Conservation (phyloP, 1,140 invertebrate species). For the Glossosoma conforme region DNA sequence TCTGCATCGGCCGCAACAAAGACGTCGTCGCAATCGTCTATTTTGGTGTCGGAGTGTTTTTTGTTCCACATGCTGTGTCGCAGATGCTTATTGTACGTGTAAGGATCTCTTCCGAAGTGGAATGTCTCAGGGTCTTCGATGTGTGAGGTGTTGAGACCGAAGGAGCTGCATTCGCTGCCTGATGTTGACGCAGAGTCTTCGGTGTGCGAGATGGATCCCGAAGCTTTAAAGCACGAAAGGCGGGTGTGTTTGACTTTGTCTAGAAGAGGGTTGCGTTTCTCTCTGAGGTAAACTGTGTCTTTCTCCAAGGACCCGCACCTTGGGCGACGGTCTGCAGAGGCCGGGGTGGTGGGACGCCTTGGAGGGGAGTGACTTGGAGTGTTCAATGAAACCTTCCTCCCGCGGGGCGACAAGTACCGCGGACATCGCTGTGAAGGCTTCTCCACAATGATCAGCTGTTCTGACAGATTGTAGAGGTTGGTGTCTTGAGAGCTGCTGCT, state of each 20-base stretch:
- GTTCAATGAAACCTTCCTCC: conserved; percentile 44
- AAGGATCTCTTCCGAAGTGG: conserved; percentile 38
- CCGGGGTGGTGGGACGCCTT: conserved; percentile 38
- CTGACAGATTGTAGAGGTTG: conserved; percentile 61
- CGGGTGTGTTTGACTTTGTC: conserved; percentile 67
- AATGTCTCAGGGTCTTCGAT: conserved; percentile 46
- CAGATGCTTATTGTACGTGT: conserved; percentile 44
- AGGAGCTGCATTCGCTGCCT: conserved; percentile 51
- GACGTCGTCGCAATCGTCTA: conserved; percentile 43
- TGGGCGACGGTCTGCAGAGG: conserved; percentile 37
- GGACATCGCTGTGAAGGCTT: conserved; percentile 47
- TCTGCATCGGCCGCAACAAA: conserved; percentile 35
- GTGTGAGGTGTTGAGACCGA: conserved; percentile 38
- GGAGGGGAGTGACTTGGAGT: conserved; percentile 42
- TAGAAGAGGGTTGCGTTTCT: conserved; percentile 63
- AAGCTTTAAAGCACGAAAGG: conserved; percentile 61
- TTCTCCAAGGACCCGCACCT: conserved; percentile 49
- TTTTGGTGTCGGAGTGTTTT: conserved; percentile 33
- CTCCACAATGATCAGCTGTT: conserved; percentile 53
- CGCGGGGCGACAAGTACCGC: conserved; percentile 38
- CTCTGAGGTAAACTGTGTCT: conserved; percentile 46
- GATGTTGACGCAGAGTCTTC: conserved; percentile 48
- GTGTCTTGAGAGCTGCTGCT: conserved; percentile 62
- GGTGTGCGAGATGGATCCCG: conserved; percentile 41
- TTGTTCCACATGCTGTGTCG: conserved; percentile 49